A percentile compares a stretch with the other conserved stretches of the same genome.
Evolutionary conservation across 2,888 invertebrate species (phyloP).

Genomic region (Hyles lineata): DNA sequence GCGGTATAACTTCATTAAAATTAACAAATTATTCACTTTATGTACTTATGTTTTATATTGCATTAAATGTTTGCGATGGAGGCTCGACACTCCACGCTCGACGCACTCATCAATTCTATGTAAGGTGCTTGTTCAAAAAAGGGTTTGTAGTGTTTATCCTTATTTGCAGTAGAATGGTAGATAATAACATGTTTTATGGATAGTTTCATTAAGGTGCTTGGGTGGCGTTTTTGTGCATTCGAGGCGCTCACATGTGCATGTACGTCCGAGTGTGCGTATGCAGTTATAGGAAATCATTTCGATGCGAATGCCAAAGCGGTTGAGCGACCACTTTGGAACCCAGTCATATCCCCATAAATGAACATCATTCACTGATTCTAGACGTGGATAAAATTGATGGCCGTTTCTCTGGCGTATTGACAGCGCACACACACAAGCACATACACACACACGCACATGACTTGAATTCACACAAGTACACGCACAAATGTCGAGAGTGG

Average conservation of each 20-base stretch:
- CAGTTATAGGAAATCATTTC: slow-evolving; percentile 16
- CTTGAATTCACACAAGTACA: not conserved
- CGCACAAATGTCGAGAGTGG: not conserved
- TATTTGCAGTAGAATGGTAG: not conserved
- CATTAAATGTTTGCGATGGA: not conserved
- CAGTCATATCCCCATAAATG: slow-evolving; percentile 20
- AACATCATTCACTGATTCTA: slow-evolving; percentile 25
- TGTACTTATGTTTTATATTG: no score
- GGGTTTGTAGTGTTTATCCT: not conserved
- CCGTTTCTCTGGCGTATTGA: slow-evolving; percentile 20
- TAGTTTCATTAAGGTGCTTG: slow-evolving; percentile 2
- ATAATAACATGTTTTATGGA: slow-evolving; percentile 2
- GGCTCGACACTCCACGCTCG: not conserved
- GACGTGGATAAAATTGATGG: slow-evolving; percentile 21
- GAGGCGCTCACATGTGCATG: slow-evolving; percentile 4
- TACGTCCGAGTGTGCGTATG: not conserved
- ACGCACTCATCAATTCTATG: not conserved
- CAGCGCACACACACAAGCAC: slow-evolving; percentile 13
- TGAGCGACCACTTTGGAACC: slow-evolving; percentile 14
- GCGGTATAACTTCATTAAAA: no score
- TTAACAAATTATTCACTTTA: no score
- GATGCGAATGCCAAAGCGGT: slow-evolving; percentile 22
- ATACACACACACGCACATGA: not conserved
- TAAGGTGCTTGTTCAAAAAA: not conserved
- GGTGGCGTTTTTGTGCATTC: slow-evolving; percentile 2